Evolutionary conservation across 2,113 vertebrate genomes (phyloP), one percentile per base, ranked within the genome.

Genomic region (Ptilorrhoa leucosticta): DNA sequence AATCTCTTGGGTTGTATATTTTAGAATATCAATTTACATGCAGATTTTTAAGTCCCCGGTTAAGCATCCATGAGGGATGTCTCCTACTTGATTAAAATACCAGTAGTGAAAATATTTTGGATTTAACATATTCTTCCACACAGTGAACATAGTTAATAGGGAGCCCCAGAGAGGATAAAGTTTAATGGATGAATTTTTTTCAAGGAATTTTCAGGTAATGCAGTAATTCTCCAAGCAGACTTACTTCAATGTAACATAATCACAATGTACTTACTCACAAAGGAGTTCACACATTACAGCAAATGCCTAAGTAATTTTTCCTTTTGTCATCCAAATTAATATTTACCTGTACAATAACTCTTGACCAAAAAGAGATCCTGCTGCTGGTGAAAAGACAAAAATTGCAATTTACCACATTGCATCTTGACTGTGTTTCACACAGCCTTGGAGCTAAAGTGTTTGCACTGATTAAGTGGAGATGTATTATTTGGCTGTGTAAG

Each of bases 1-100:
- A 70, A 68, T 89, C 60, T 93, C 94, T 91, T 94, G 70, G 79
- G 90, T 70, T 96, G 93, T 87, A 89, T 80, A 95, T 92, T 97
- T 97, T 81, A 84, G 79, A 97, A 95, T 82, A 71, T 96, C 95
- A 97, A 97, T 98, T 96, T 98, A 97, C 98, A 98, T 98, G 96
- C 95, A 98, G 95, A 98, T 97, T 97, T 97, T 94, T 89, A 97
- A 95, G 60, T 97, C 82, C 73, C 84, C 16, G 30, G 93, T 95
- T 94, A 92, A 96, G 31, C 40, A 95, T 78, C 33, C 72, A 39
- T 71, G 60, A 89, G 87, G 80, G 76, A 96, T 73, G 39, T 81
- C 69, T 96, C 87, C 94, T 76, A 87, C 79, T 97, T 97, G 96
- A 98, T 97, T 97, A 96, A 96, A 98, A 97, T 87, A 81, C 44